phyloP scores from a whole-genome alignment of 2,888 invertebrate species.

The Perizoma affinitatum region DNA sequence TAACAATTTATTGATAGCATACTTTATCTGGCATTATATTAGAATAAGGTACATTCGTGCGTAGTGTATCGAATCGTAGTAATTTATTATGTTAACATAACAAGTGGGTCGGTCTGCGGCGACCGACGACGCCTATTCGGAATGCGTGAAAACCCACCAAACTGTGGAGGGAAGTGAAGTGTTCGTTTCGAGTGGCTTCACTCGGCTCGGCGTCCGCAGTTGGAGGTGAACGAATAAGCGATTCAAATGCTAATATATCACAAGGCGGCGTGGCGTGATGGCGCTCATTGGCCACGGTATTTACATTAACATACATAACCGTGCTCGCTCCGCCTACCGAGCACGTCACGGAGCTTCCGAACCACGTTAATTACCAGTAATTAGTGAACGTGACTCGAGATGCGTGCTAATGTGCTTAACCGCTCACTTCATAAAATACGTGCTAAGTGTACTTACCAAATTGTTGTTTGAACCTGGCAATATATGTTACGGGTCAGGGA shows the following conservation, averaged over 20 bases:
- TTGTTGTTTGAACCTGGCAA: slow-evolving; percentile 7
- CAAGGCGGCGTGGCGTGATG: slow-evolving; percentile 74
- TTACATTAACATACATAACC: slow-evolving; percentile 79
- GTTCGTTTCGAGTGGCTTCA: slow-evolving; percentile 49
- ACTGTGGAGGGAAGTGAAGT: slow-evolving; percentile 37
- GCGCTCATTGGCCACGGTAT: slow-evolving; percentile 76
- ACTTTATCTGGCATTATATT: slow-evolving; percentile 53
- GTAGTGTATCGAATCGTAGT: slow-evolving; percentile 55
- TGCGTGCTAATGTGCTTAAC: slow-evolving; percentile 51
- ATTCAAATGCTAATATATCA: slow-evolving; percentile 84
- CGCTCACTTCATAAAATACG: slow-evolving; percentile 25
- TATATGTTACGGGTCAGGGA: slow-evolving; percentile 16
- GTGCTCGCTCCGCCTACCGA: slow-evolving; percentile 70
- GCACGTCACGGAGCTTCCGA: slow-evolving; percentile 72
- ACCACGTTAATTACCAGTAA: slow-evolving; percentile 76
- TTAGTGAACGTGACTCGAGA: slow-evolving; percentile 73
- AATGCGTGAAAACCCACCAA: slow-evolving; percentile 71
- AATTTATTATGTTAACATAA: slow-evolving; percentile 71
- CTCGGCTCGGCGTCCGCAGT: slow-evolving; percentile 30
- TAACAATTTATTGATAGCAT: slow-evolving; percentile 61
- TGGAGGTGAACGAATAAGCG: slow-evolving; percentile 67
- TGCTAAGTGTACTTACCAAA: too few species aligned
- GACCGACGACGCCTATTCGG: slow-evolving; percentile 49
- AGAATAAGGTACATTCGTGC: slow-evolving; percentile 40
- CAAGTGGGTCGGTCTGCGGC: slow-evolving; percentile 56